Evolutionary conservation across 2,113 vertebrate species (phyloP), one percentile per base, ranked within the genome.

Genomic region (Suricata suricatta): DNA sequence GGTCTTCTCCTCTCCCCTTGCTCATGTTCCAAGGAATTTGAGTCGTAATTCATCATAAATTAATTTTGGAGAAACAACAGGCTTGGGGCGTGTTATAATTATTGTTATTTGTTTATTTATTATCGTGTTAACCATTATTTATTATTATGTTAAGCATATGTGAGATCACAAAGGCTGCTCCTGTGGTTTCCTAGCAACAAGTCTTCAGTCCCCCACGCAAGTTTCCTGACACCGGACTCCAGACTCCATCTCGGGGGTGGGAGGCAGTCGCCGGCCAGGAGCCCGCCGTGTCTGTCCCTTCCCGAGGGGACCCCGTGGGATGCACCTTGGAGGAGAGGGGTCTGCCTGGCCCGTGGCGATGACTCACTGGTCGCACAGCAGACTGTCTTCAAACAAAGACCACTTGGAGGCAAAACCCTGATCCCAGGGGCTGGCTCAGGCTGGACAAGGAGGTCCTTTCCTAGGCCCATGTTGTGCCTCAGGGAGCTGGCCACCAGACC

Each of bases 41-140:
- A 98, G 96, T 95, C 79, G 44, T 98, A 98, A 98, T 99, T 99
- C 97, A 98, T 98, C 97, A 98, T 99, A 99, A 99, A 98, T 99
- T 99, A 98, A 98, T 99, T 98, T 98, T 97, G 93, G 97, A 98
- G 97, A 97, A 98, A 98, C 98, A 98, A 98, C 98, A 98, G 98
- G 98, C 98, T 99, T 98, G 98, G 98, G 98, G 98, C 98, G 98
- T 97, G 96, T 98, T 98, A 98, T 98, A 98, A 99, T 99, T 98
- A 99, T 98, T 98, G 98, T 97, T 98, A 98, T 98, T 98, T 98
- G 98, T 98, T 98, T 99, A 98, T 98, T 98, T 99, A 98, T 98
- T 98, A 98, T 97, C 98, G 50, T 93, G 93, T 97, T 98, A 98
- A 98, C 96, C 98, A 94, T 98, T 99, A 98, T 98, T 98, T 99